phyloP scores from a whole-genome alignment of 2,797 vertebrate genomes.

The Leucoraja ocellata region DNA sequence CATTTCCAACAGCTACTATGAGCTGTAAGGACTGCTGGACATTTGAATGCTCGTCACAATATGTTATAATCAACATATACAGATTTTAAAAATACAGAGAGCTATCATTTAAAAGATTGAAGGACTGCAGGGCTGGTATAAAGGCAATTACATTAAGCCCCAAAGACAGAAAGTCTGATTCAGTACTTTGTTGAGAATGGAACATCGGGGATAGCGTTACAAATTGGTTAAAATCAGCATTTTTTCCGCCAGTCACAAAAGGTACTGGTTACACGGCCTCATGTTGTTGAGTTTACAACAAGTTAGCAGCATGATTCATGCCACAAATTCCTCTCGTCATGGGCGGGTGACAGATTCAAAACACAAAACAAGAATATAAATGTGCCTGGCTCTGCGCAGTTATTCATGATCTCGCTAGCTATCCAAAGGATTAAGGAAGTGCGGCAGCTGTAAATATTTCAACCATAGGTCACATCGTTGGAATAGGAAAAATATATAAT shows the following conservation, averaged over 20 bases:
- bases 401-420: background rate
- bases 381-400: background rate
- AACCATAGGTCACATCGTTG: background rate
- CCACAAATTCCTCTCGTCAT: slow-evolving; percentile 11
- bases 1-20: background rate
- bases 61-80: background rate
- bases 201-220: slow-evolving; percentile 34
- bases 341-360: background rate
- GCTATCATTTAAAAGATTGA: slow-evolving; percentile 21
- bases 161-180: slow-evolving; percentile 38
- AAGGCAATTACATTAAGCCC: slow-evolving; percentile 31
- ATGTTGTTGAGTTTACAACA: slow-evolving; percentile 19
- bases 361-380: background rate
- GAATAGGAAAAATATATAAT: background rate
- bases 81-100: background rate
- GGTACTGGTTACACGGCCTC: background rate
- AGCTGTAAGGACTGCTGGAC: background rate
- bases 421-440: background rate
- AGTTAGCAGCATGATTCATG: slow-evolving; percentile 27
- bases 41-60: too few species aligned
- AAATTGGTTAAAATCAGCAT: slow-evolving; percentile 32
- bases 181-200: slow-evolving; percentile 30
- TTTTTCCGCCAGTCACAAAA: slow-evolving; percentile 23
- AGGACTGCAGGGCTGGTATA: slow-evolving; percentile 10
- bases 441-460: background rate